A percentile compares a stretch with the other conserved stretches of the same genome.
phyloP scores from a whole-genome alignment of 2,888 invertebrate genomes.

The Ferrisia virgata region DNA sequence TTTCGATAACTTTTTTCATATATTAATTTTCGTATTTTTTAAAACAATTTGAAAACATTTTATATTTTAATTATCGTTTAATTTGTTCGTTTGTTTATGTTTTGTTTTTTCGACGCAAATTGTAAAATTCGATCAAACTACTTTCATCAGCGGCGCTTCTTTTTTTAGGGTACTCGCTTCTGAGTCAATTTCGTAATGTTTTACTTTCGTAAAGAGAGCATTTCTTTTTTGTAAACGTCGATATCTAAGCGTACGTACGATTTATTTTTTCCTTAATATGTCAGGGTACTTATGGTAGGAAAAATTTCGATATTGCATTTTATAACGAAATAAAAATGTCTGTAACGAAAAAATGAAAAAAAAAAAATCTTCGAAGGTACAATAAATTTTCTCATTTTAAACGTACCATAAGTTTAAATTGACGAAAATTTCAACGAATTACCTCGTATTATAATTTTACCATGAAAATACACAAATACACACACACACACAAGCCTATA shows the following conservation, averaged over 20 bases:
- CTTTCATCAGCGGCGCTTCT: constrained; percentile 9
- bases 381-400: background rate
- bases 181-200: background rate
- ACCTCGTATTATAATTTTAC: constrained; percentile 1
- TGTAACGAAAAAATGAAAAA: background rate
- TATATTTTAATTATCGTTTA: background rate
- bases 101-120: background rate
- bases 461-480: too few relatives aligned
- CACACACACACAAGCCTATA: background rate
- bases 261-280: background rate
- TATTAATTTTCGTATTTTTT: background rate
- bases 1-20: constrained; percentile 3
- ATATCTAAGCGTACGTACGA: background rate
- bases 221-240: background rate
- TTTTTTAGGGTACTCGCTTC: background rate
- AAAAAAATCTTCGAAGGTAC: background rate
- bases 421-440: constrained; percentile 3
- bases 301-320: background rate
- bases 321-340: background rate
- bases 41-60: background rate
- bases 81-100: background rate
- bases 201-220: background rate
- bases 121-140: background rate
- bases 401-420: constrained; percentile 11
- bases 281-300: background rate